phyloP scores from a whole-genome alignment of 2,888 invertebrate genomes.

The Sepiola atlantica region DNA sequence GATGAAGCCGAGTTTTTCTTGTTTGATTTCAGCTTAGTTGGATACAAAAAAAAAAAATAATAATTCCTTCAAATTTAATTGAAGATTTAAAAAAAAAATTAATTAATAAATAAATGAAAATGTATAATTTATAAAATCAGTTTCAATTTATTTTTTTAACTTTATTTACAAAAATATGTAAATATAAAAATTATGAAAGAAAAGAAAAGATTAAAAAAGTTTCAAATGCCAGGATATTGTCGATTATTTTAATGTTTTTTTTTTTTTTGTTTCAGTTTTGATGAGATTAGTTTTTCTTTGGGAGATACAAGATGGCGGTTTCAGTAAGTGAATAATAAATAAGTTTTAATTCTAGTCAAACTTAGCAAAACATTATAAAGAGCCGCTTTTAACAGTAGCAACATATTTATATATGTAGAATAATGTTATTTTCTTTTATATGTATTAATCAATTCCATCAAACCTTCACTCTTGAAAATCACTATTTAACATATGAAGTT shows the following conservation, averaged over 20 bases:
- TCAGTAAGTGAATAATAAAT: neutral
- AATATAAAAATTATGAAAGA: neutral
- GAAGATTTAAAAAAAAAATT: neutral
- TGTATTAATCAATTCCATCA: too few relatives aligned
- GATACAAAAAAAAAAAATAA: neutral
- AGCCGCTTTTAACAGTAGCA: too few relatives aligned
- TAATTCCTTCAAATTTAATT: neutral
- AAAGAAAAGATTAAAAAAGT: neutral
- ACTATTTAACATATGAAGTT: too few relatives aligned
- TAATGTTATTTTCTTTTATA: too few relatives aligned
- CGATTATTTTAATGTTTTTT: neutral
- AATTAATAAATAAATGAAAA: neutral
- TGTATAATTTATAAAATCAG: neutral
- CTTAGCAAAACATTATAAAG: too few relatives aligned
- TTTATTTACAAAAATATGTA: neutral
- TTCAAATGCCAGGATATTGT: neutral
- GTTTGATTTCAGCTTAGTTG: neutral
- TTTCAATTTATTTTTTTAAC: conserved; percentile 32
- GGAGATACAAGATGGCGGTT: neutral
- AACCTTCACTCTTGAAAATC: too few relatives aligned
- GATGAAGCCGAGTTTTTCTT: neutral
- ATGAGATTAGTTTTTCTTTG: neutral
- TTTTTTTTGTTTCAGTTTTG: neutral
- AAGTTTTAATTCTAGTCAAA: neutral
- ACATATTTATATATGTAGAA: too few relatives aligned